phyloP scores from a whole-genome alignment of 2,113 vertebrate species.

The Bujurquina vittata region DNA sequence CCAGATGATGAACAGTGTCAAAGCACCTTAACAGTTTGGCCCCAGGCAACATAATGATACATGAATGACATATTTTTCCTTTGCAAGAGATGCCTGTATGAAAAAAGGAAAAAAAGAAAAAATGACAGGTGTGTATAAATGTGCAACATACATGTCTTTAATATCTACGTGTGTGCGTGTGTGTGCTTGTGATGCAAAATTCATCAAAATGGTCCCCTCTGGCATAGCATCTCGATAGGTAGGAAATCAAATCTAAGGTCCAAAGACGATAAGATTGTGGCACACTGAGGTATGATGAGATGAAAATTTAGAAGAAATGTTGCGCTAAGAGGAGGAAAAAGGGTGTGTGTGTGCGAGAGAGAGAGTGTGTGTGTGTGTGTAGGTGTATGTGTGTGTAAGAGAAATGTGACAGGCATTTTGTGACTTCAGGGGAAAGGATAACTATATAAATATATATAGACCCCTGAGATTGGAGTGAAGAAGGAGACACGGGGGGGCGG shows the following conservation, averaged over 20 bases:
- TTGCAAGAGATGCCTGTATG: conserved; percentile 27
- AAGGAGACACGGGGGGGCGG: conserved; percentile 29
- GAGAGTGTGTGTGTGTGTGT: neutral
- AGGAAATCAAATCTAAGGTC: conserved; percentile 65
- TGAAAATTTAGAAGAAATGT: conserved; percentile 39
- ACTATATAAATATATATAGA: conserved; percentile 30
- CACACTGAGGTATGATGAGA: conserved; percentile 43
- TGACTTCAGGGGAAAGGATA: conserved; percentile 34
- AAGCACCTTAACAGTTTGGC: conserved; percentile 30
- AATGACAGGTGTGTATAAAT: conserved; percentile 5
- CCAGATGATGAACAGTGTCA: conserved; percentile 43
- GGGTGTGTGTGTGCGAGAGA: no score
- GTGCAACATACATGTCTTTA: conserved; percentile 1
- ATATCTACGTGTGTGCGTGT: neutral
- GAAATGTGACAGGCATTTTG: conserved; percentile 44
- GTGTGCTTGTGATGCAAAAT: conserved; percentile 12
- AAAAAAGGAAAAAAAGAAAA: neutral
- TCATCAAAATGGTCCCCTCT: conserved; percentile 62
- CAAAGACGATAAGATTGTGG: conserved; percentile 62
- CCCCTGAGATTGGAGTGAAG: conserved; percentile 31
- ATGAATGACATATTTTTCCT: conserved; percentile 48
- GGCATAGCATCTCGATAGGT: conserved; percentile 49
- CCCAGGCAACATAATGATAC: conserved; percentile 38
- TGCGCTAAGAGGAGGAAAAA: conserved; percentile 20
- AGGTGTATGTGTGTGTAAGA: neutral